Base-by-base conservation (phyloP, 2,113 vertebrate species). In the Tachysurus vachellii region DNA sequence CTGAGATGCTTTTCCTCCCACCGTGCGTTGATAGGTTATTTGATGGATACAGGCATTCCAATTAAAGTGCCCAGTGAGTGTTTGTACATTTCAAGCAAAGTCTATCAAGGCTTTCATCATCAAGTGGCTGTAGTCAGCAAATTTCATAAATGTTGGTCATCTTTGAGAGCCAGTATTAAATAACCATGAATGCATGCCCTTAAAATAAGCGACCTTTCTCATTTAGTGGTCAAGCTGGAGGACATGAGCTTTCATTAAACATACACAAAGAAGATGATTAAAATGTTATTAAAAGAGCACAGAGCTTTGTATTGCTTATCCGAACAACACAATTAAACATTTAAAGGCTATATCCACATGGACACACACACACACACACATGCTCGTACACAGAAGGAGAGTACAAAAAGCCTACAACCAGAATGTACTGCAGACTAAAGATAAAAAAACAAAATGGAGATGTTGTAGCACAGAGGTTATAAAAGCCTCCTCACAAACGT, bases 311-410 rank as follows among this genome's bases (percentile, higher is more conserved):
- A 59, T 76, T 86, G 80, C 84, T 86, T 79, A 86, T 83, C 28
- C 79, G 77, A 86, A 88, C 71, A 88, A 77, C 21, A 64, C 76
- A 80, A 86, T 89, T 86, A 82, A 85, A 87, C 82, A 66, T 5
- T 84, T 84, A 54, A 83, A 66, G 81, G 57, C 36, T 80, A 75
- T 26, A 81, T 85, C 36, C 26, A 44, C 57, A 77, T 21, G 73
- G 36, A 76, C 85, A 28, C 19, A 23, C 66, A 87, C 59, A 23
- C 84, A 79, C 10, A 56, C 12, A 79, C 42, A 61, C 10, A 61
- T 11, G 61, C 12, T 53, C 31, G 26, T 6, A 88, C 10, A 75
- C 0, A 75, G 21, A 54, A 66, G n/a, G n/a, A 62, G 28, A 11
- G 14, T 62, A 62, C 4, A 28, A 66, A 61, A 66, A 64, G 68